phyloP scores from a whole-genome alignment of 2,888 invertebrate species.

The Hypercompe scribonia region DNA sequence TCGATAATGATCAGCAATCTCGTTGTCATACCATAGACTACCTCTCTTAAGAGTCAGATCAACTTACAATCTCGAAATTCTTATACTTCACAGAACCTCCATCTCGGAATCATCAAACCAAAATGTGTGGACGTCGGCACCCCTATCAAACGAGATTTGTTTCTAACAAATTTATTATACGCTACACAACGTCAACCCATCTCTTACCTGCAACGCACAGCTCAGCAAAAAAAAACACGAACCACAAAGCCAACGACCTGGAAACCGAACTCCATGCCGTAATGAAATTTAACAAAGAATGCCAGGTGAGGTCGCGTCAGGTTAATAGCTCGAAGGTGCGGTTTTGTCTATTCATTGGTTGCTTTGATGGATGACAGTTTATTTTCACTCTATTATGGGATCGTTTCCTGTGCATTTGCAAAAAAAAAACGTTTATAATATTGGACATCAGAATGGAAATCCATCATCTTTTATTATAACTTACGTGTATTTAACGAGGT shows the following conservation, averaged over 20 bases:
- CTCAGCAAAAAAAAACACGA: neutral
- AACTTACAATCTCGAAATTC: no score
- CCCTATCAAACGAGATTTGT: no score
- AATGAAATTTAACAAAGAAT: slow-evolving; percentile 1
- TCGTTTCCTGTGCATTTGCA: neutral
- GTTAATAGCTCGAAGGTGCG: neutral
- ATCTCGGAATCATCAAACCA: no score
- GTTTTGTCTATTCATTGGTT: neutral
- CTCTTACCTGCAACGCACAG: neutral
- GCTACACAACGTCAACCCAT: no score
- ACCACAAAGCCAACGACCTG: slow-evolving; percentile 1
- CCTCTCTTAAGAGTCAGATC: no score
- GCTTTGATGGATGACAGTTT: neutral
- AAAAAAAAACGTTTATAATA: neutral
- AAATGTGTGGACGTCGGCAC: no score
- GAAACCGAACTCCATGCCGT: neutral
- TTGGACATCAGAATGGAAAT: neutral
- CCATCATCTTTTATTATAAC: neutral
- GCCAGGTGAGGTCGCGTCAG: neutral
- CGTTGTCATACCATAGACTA: no score
- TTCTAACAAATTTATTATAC: no score
- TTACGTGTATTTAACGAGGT: neutral
- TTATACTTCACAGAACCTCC: no score
- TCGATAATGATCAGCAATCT: no score
- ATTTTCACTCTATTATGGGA: neutral